Conservation (phyloP, 2,888 invertebrate species). For the Lithophane ornitopus region DNA sequence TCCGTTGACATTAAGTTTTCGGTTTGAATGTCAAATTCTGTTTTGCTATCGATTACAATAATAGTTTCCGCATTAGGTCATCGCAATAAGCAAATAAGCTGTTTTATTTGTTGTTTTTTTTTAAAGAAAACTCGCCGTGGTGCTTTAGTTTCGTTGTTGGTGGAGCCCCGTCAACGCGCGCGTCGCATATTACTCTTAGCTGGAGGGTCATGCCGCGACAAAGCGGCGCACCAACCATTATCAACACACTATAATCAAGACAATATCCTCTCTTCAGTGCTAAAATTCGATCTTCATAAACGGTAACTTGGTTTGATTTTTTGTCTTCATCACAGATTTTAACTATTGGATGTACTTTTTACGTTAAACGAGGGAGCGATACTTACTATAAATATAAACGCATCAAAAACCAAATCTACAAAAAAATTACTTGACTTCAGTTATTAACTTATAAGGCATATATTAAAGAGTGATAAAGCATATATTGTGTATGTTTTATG, state of each 20-base stretch:
- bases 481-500: neutral
- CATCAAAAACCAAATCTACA: neutral
- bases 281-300: conserved; percentile 95
- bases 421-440: neutral
- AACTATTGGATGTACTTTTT: neutral
- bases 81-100: neutral
- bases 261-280: conserved; percentile 95
- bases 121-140: conserved; percentile 93
- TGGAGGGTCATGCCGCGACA: conserved; percentile 96
- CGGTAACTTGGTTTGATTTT: conserved; percentile 81
- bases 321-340: neutral
- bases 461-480: neutral
- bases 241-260: conserved; percentile 90
- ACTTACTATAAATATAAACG: neutral
- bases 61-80: neutral
- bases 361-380: too few species aligned
- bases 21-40: neutral
- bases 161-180: conserved; percentile 95
- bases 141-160: conserved; percentile 94
- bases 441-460: neutral
- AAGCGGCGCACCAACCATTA: conserved; percentile 94
- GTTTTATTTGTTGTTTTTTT: conserved; percentile 13
- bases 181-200: conserved; percentile 97
- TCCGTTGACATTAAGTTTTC: neutral
- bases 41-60: conserved; percentile 1